A percentile compares a stretch with the other conserved stretches of the same genome.
phyloP scores from a whole-genome alignment of 2,113 vertebrate genomes.

The Panurus biarmicus region DNA sequence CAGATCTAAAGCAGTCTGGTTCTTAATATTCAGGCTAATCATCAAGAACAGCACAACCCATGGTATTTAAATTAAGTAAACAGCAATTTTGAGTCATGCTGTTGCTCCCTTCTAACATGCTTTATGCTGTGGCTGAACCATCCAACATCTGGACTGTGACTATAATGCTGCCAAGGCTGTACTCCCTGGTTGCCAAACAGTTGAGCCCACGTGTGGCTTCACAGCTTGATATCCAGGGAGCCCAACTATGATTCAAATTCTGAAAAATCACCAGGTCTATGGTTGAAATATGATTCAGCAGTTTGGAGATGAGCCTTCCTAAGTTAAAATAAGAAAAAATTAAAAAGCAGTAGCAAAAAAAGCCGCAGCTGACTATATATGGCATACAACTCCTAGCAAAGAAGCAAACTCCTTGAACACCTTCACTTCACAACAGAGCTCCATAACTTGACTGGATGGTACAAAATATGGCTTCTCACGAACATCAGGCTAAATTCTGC shows the following conservation, averaged over 20 bases:
- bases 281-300: slow-evolving; percentile 44
- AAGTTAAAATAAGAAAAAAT: neutral
- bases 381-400: neutral
- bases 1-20: neutral
- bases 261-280: slow-evolving; percentile 20
- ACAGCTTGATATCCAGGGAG: slow-evolving; percentile 24
- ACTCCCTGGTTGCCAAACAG: neutral
- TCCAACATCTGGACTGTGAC: slow-evolving; percentile 20
- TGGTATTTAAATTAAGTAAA: slow-evolving; percentile 8
- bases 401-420: neutral
- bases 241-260: slow-evolving; percentile 16
- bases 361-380: neutral
- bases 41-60: neutral
- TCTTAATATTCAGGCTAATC: neutral
- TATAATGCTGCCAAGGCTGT: neutral
- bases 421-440: neutral
- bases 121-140: neutral
- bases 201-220: slow-evolving; percentile 21
- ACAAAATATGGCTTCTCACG: neutral
- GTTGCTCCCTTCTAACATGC: neutral
- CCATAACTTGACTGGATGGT: neutral
- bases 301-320: neutral
- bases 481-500: neutral
- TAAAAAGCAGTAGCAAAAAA: neutral
- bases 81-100: neutral